Evolutionary conservation across 2,888 invertebrate genomes (phyloP).

Genomic region (Criorhina ranunculi): DNA sequence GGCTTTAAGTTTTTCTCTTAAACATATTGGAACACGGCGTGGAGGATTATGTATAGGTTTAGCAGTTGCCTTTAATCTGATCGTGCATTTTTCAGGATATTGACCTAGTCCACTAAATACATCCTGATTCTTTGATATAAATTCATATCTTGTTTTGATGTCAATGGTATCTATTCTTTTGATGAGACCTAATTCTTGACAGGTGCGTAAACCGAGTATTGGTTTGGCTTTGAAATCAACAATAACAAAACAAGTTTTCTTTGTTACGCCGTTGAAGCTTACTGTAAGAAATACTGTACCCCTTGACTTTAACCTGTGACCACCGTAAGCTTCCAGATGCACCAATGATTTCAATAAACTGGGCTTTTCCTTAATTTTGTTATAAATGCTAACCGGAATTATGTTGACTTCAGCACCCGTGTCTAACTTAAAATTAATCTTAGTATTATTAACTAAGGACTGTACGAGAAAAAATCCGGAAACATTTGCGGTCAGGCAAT

Average conservation of each 20-base stretch:
- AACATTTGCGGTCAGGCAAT: too few relatives aligned
- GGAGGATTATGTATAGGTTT: slow-evolving; percentile 17
- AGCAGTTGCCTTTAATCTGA: slow-evolving; percentile 31
- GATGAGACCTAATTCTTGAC: slow-evolving; percentile 17
- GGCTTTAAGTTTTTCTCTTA: slow-evolving; percentile 65
- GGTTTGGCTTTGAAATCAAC: slow-evolving; percentile 11
- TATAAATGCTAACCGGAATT: slow-evolving; percentile 23
- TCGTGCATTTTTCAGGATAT: slow-evolving; percentile 26
- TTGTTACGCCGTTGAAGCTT: neutral
- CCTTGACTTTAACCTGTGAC: slow-evolving; percentile 2
- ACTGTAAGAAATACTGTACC: slow-evolving; percentile 12
- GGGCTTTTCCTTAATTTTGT: neutral
- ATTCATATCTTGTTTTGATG: slow-evolving; percentile 6
- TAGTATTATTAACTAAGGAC: slow-evolving; percentile 10
- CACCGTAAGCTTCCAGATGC: slow-evolving; percentile 7
- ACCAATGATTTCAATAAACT: neutral
- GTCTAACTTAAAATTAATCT: slow-evolving; percentile 21
- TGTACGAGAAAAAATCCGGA: too few relatives aligned
- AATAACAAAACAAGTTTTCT: slow-evolving; percentile 1
- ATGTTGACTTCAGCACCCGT: slow-evolving; percentile 29
- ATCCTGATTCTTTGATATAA: slow-evolving; percentile 27
- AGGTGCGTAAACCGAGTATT: slow-evolving; percentile 12
- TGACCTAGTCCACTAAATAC: slow-evolving; percentile 28
- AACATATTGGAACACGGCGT: slow-evolving; percentile 70
- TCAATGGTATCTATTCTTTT: neutral